A percentile compares a stretch with the other conserved stretches of the same genome.
These are phyloP conservation scores for Achlya flavicornis DNA, from an alignment of 2,888 invertebrate genomes.

Conservation along the genomic window DNA sequence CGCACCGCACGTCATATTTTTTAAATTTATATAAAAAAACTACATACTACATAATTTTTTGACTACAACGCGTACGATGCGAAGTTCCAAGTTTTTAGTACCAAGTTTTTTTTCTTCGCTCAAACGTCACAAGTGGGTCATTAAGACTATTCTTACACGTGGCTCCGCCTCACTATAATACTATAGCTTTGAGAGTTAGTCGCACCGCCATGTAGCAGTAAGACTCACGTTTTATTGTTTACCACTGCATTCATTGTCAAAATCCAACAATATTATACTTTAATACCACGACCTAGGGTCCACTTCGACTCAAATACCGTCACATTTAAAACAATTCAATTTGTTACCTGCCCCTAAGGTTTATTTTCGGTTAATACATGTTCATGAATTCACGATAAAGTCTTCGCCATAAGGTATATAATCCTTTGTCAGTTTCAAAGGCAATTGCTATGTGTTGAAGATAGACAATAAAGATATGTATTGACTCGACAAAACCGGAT, in stretches of 20 bases:
- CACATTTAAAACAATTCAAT: too few species aligned
- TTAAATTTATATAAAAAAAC: too few species aligned
- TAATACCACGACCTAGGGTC: neutral
- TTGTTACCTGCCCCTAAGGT: too few species aligned
- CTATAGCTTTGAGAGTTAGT: constrained; percentile 41
- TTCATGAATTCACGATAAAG: too few species aligned
- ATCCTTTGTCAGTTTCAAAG: neutral
- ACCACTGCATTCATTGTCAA: constrained; percentile 14
- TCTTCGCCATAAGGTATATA: neutral
- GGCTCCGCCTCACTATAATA: constrained; percentile 42
- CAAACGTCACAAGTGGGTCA: constrained; percentile 20
- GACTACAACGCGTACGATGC: too few species aligned
- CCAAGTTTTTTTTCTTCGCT: constrained; percentile 2
- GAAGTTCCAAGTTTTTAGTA: neutral
- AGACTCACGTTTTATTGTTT: constrained; percentile 25
- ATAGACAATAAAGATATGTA: too few species aligned
- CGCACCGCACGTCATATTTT: too few species aligned
- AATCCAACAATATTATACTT: neutral
- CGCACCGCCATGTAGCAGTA: constrained; percentile 28
- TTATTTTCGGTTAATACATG: too few species aligned
- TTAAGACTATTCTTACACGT: constrained; percentile 37
- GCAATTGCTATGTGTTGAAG: too few species aligned
- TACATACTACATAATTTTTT: too few species aligned
- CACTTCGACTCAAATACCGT: too few species aligned
- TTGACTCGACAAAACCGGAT: too few species aligned